phyloP scores from a whole-genome alignment of 2,113 vertebrate species.

The Eolophus roseicapilla region DNA sequence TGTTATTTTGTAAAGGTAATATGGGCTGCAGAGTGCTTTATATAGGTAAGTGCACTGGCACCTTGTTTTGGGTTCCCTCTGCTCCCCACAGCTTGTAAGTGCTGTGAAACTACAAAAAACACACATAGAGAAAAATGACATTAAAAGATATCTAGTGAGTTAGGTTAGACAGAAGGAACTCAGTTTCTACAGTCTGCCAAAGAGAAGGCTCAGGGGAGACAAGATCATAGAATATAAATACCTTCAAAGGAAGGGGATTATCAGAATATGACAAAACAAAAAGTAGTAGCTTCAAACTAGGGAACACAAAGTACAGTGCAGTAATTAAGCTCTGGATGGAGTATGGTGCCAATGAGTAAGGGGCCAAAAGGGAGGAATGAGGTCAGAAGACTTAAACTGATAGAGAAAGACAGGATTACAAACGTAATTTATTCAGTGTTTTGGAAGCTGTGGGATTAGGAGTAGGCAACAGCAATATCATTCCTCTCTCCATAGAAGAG shows the following conservation, averaged over 20 bases:
- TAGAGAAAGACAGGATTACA: slow-evolving; percentile 20
- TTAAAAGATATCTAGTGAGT: neutral
- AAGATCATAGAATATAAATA: slow-evolving; percentile 42
- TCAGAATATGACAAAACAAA: slow-evolving; percentile 21
- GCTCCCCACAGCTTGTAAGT: neutral
- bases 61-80: neutral
- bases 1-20: neutral
- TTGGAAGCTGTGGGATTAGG: neutral
- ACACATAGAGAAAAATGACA: neutral
- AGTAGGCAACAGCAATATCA: neutral
- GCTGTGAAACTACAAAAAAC: neutral
- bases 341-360: neutral
- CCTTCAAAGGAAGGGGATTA: slow-evolving; percentile 30
- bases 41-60: neutral
- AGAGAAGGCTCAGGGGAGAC: slow-evolving; percentile 27
- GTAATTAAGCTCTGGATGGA: slow-evolving; percentile 13
- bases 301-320: neutral
- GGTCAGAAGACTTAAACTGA: neutral
- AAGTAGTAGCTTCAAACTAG: neutral
- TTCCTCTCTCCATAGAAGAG: neutral
- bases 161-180: neutral
- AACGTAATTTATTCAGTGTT: neutral
- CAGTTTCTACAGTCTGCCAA: neutral
- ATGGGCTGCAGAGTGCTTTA: neutral
- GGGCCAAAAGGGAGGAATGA: neutral